Conservation (phyloP, 2,113 vertebrate genomes). For the Podarcis cretensis region DNA sequence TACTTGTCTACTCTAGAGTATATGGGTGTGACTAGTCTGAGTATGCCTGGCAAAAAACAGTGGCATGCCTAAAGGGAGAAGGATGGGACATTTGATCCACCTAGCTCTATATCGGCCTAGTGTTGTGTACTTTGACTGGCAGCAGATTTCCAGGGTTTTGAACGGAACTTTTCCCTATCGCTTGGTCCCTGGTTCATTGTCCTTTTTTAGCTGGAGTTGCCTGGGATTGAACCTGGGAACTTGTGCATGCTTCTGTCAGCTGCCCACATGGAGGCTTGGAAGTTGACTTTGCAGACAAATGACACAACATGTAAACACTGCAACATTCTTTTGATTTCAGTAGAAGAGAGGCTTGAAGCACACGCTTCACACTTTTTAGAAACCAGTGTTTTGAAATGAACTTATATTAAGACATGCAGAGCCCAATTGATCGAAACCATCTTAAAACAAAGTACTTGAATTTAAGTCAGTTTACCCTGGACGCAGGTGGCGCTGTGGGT, state of each 20-base stretch:
- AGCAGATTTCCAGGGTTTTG: neutral
- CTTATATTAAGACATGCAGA: neutral
- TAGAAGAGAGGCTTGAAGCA: too few species aligned
- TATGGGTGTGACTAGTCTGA: neutral
- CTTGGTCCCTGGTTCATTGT: neutral
- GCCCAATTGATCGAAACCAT: neutral
- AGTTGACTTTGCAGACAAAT: neutral
- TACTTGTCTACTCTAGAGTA: neutral
- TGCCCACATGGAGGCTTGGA: neutral
- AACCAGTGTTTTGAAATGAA: neutral
- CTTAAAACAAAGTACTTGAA: neutral
- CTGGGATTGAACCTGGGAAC: neutral
- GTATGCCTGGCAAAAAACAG: neutral
- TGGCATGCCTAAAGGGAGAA: too few species aligned
- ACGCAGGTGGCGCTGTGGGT: too few species aligned
- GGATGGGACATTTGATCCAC: neutral
- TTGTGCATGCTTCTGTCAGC: neutral
- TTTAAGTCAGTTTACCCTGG: neutral
- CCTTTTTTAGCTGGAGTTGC: neutral
- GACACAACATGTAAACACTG: neutral
- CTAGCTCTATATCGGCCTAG: neutral
- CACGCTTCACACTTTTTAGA: neutral
- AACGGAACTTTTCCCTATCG: neutral
- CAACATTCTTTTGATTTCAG: neutral
- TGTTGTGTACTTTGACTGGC: too few species aligned